Percentiles rank a stretch among this genome's conserved stretches.
phyloP scores from a whole-genome alignment of 2,113 vertebrate species.

The Ctenomys sociabilis region DNA sequence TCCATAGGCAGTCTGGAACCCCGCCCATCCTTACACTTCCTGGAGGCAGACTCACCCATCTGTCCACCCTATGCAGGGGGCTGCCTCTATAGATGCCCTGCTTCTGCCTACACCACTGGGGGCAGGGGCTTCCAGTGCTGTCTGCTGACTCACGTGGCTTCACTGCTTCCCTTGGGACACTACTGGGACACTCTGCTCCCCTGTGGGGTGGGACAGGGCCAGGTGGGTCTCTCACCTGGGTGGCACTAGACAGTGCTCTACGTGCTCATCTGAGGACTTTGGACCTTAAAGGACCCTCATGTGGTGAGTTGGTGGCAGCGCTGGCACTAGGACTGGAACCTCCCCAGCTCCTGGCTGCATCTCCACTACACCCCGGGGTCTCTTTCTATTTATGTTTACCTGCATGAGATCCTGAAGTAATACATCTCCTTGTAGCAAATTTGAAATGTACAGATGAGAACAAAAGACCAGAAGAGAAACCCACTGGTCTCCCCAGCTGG shows the following conservation, averaged over 20 bases:
- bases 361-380: not conserved
- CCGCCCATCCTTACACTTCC: not conserved
- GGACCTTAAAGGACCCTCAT: not conserved
- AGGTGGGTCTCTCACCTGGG: not conserved
- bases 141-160: conserved; percentile 63
- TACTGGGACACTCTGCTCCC: not conserved
- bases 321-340: not conserved
- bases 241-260: not conserved
- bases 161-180: not conserved
- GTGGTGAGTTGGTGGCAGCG: not conserved
- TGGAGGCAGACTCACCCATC: conserved; percentile 6
- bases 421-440: not conserved
- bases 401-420: not conserved
- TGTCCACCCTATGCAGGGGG: not conserved
- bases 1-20: not conserved
- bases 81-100: not conserved
- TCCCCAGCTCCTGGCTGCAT: not conserved
- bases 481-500: not conserved
- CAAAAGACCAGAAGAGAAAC: conserved; percentile 68
- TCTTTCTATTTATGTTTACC: not conserved
- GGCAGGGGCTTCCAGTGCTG: not conserved
- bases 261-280: not conserved
- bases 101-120: not conserved
- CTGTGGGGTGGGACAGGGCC: not conserved
- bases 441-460: conserved; percentile 57